phyloP scores from a whole-genome alignment of 2,797 vertebrate genomes.

The Macrochelys suwanniensis region DNA sequence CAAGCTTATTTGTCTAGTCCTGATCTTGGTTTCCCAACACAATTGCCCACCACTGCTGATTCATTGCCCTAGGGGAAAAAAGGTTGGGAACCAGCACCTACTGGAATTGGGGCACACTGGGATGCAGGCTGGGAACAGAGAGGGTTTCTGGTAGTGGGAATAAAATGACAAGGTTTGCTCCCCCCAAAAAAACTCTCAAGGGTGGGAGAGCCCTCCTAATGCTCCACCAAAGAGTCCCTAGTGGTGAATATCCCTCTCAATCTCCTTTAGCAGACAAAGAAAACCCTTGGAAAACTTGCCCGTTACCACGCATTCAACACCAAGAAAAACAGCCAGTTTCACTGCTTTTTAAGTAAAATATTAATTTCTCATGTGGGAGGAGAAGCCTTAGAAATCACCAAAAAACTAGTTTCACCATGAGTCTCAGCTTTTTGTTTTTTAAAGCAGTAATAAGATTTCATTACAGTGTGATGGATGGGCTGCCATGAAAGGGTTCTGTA shows the following conservation, averaged over 20 bases:
- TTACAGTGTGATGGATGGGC: conserved; percentile 39
- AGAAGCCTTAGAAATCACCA: neutral
- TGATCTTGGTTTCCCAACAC: neutral
- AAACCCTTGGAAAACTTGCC: rapidly evolving
- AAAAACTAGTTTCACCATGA: neutral
- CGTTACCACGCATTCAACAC: neutral
- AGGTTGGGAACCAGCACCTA: neutral
- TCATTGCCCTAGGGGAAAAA: neutral
- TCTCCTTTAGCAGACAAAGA: neutral
- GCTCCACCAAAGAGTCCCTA: neutral
- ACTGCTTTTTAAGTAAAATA: conserved; percentile 4
- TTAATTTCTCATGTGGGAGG: neutral
- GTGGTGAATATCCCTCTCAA: rapidly evolving
- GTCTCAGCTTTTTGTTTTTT: neutral
- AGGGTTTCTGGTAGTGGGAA: neutral
- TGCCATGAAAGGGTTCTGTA: conserved; percentile 68
- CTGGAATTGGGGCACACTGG: neutral
- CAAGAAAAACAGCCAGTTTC: neutral
- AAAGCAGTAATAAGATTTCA: conserved; percentile 15
- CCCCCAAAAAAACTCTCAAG: too few relatives aligned
- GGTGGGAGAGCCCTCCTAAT: neutral
- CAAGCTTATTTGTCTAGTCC: neutral
- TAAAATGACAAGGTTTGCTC: neutral
- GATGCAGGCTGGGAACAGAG: neutral
- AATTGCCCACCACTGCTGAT: neutral